Evolutionary conservation across 2,797 vertebrate genomes (phyloP).

Genomic region (Morelia viridis): DNA sequence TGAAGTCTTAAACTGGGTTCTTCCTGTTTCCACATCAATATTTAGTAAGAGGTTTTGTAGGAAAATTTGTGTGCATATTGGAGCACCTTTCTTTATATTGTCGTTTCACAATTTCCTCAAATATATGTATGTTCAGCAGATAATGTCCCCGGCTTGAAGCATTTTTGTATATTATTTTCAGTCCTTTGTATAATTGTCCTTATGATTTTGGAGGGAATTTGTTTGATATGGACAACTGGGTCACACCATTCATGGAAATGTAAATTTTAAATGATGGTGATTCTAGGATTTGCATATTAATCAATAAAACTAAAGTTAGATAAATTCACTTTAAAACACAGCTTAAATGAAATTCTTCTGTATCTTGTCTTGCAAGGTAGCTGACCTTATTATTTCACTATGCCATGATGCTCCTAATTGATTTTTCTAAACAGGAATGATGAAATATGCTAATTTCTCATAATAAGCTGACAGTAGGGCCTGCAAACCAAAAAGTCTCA

Average conservation of each 20-base stretch:
- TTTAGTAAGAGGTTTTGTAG: background rate
- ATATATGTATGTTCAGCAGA: background rate
- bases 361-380: background rate
- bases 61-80: background rate
- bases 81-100: background rate
- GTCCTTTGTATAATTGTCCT: background rate
- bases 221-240: background rate
- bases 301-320: background rate
- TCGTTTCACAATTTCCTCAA: background rate
- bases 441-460: background rate
- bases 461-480: background rate
- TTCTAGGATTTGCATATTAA: background rate
- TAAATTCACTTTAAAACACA: background rate
- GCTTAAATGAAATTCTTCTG: background rate
- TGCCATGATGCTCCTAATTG: background rate
- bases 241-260: background rate
- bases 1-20: background rate
- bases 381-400: background rate
- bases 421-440: background rate
- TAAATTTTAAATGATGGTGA: background rate
- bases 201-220: background rate
- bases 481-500: background rate
- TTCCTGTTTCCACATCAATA: background rate
- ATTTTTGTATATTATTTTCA: background rate
- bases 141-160: background rate